Evolutionary conservation across 2,113 vertebrate genomes (phyloP).

Genomic region (Zosterops lateralis): DNA sequence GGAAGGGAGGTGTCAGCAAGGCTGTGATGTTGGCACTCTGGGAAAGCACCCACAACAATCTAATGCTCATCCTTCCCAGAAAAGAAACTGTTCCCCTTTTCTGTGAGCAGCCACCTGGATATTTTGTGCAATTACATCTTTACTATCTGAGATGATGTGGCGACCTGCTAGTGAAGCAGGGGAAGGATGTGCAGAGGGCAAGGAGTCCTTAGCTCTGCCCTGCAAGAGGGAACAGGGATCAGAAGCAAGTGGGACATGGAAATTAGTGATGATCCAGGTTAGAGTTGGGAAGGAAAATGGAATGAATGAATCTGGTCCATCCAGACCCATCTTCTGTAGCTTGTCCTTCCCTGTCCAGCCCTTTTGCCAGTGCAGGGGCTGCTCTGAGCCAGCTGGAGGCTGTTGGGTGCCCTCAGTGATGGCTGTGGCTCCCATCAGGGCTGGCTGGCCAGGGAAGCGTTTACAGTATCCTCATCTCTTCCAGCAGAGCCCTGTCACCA

Average conservation of each 20-base stretch:
- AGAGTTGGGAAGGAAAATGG: background rate
- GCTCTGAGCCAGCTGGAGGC: background rate
- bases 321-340: background rate
- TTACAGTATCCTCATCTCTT: background rate
- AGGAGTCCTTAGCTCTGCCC: background rate
- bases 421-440: background rate
- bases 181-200: background rate
- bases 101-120: background rate
- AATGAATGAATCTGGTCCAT: accelerated
- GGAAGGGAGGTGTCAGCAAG: background rate
- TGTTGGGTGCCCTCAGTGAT: background rate
- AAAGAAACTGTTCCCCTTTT: background rate
- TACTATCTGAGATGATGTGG: background rate
- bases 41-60: background rate
- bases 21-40: background rate
- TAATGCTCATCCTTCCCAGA: background rate
- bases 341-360: background rate
- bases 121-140: background rate
- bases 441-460: background rate
- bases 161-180: background rate
- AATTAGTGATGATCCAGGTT: accelerated
- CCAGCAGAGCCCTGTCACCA: slow-evolving; percentile 34
- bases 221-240: background rate
- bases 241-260: background rate
- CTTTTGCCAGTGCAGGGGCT: background rate